Evolutionary conservation across 2,113 vertebrate species (phyloP), one percentile per base, ranked within the genome.

Genomic region (Ondatra zibethicus): DNA sequence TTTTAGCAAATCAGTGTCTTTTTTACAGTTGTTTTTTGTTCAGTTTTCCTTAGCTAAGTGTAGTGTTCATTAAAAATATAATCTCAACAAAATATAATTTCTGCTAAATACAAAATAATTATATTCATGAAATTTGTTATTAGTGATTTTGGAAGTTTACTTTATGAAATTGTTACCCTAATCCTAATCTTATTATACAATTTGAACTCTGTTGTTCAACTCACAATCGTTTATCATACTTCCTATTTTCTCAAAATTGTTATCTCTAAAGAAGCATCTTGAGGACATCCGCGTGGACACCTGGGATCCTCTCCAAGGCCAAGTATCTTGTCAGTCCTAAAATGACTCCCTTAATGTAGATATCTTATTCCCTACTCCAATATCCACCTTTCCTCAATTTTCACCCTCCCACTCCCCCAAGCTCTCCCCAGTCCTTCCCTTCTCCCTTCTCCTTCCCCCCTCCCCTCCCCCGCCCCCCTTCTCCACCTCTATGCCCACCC

Each of bases 181-280:
- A 27, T 66, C 10, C n/a, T 55, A 75, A 75, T 55, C 58, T 91
- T 31, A 45, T 6, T 63, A 39, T 23, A 14, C 8, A 58, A 2
- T 47, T 5, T 39, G 4, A 25, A 61, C 36, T 16, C 6, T 19
- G 45, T 14, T 13, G 4, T 0, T 73, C 33, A 72, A 58, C 31
- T 29, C n/a, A 3, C 72, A 85, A 36, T 39, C 10, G 52, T 3
- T 42, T 63, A 3, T 0, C 52, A 7, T 63, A 7, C 19, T 77
- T n/a, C 14, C 0, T 50, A 1, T 10, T 0, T 0, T 42, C 3
- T 65, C 45, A 70, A 61, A 58, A 61, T 52, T 80, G 39, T 17
- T 65, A 50, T 36, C 58, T 90, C 2, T 84, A 7, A 47, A 33
- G 1, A 4, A 82, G 72, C 4, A 29, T n/a, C n/a, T n/a, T n/a